Evolutionary conservation across 2,113 vertebrate genomes (phyloP), one percentile per base, ranked within the genome.

Genomic region (Garra rufa): DNA sequence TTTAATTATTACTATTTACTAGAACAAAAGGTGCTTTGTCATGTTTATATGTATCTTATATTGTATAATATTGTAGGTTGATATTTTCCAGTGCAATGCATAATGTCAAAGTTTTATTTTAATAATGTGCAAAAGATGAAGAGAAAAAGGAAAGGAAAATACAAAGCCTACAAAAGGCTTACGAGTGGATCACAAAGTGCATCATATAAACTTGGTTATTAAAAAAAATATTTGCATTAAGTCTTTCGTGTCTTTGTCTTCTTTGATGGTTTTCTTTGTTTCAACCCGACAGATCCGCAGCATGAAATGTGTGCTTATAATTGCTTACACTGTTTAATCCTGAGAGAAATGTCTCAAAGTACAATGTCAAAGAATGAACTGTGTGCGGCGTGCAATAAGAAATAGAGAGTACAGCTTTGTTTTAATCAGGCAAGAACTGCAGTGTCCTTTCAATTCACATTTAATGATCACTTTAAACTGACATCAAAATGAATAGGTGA

Each of bases 81-180:
- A 91, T 92, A 92, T 93, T 93, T 92, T 95, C 95, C 94, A 94
- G 94, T 97, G 96, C 96, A 96, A 97, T 96, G 95, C 95, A 92
- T 96, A 89, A 91, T 95, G 95, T 96, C 93, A 95, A 98, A 97
- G 95, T 96, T 96, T 96, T 97, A 97, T 98, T 98, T 97, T 97
- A 97, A 94, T 96, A 95, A 96, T 95, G 95, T 94, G 91, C 95
- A 95, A 95, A 91, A 92, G 90, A 92, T 95, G 92, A 92, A 92
- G 90, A 95, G 92, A 93, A 86, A 94, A 85, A 95, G 90, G 88
- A 92, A 94, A 95, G 93, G 95, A 92, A 94, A 94, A 92, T 88
- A 90, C 93, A 86, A 86, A 89, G 91, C 88, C 91, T 91, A 88
- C 93, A 93, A 91, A 92, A 93, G 94, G 95, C 95, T 93, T 92